Conservation (phyloP, 2,113 vertebrate genomes). For the Lipophrys pholis region DNA sequence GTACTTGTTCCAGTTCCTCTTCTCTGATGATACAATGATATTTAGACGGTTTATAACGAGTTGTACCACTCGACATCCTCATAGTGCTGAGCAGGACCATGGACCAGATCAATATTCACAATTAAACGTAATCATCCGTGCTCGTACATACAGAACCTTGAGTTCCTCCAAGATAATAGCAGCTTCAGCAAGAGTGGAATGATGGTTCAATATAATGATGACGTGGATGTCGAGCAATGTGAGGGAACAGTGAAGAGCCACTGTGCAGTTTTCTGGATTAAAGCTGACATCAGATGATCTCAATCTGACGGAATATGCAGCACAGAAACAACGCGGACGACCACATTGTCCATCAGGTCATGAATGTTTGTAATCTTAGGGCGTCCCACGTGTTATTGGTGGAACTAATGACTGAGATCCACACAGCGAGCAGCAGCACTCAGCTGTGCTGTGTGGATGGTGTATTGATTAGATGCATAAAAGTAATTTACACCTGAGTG, state of each 20-base stretch:
- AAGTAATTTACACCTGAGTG: neutral
- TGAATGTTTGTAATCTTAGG: no score
- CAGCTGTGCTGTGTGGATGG: constrained; percentile 8
- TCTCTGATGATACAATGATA: no score
- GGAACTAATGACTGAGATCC: constrained; percentile 19
- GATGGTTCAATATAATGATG: no score
- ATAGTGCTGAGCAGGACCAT: constrained; percentile 38
- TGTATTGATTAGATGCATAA: constrained; percentile 39
- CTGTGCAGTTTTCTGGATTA: constrained; percentile 21
- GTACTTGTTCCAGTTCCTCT: no score
- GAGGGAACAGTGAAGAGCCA: neutral
- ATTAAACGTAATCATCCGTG: constrained; percentile 62
- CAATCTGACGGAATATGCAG: constrained; percentile 36
- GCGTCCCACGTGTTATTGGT: no score
- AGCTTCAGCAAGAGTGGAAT: no score
- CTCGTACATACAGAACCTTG: constrained; percentile 57
- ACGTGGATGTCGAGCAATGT: constrained; percentile 8
- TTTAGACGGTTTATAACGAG: constrained; percentile 9
- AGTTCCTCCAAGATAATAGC: constrained; percentile 33
- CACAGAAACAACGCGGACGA: neutral
- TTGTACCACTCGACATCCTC: constrained; percentile 39
- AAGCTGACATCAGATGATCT: constrained; percentile 7
- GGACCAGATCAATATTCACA: constrained; percentile 68
- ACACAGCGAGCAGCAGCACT: neutral
- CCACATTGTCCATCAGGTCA: constrained; percentile 40